Conservation (phyloP, 2,888 invertebrate genomes). For the Fissipunctia ypsillon region DNA sequence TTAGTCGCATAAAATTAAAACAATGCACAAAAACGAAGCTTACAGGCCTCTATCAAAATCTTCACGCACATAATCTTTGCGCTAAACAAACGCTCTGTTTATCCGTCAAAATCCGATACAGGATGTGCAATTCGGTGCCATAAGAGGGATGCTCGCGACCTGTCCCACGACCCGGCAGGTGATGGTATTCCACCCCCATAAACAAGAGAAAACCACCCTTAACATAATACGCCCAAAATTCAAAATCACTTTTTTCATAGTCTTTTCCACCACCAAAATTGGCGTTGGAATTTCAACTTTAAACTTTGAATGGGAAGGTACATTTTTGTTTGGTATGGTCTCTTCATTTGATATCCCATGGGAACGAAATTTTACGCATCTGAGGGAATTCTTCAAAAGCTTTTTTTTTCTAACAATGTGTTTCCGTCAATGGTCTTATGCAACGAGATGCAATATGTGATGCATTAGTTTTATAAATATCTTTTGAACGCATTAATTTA, state of each 20-base stretch:
- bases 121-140: slow-evolving; percentile 82
- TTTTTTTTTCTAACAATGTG: slow-evolving; percentile 63
- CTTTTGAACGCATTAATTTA: slow-evolving; percentile 64
- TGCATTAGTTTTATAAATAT: slow-evolving; percentile 65
- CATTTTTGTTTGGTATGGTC: slow-evolving; percentile 20
- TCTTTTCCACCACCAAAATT: not conserved
- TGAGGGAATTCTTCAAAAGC: slow-evolving; percentile 82
- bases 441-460: slow-evolving; percentile 64
- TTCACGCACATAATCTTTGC: slow-evolving; percentile 32
- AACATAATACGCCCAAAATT: slow-evolving; percentile 39
- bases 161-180: slow-evolving; percentile 89
- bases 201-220: slow-evolving; percentile 57
- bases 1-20: not conserved
- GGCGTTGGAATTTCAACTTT: slow-evolving; percentile 32
- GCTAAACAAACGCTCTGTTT: slow-evolving; percentile 48
- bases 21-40: not conserved
- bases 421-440: slow-evolving; percentile 65
- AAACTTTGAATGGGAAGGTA: slow-evolving; percentile 38
- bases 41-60: not conserved
- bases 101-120: slow-evolving; percentile 72
- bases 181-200: slow-evolving; percentile 75
- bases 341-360: slow-evolving; percentile 77
- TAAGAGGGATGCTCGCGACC: slow-evolving; percentile 88
- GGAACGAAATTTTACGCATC: slow-evolving; percentile 84
- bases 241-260: slow-evolving; percentile 29